Evolutionary conservation across 2,888 invertebrate genomes (phyloP).

Genomic region (Scaptomyza cyrtandrae): DNA sequence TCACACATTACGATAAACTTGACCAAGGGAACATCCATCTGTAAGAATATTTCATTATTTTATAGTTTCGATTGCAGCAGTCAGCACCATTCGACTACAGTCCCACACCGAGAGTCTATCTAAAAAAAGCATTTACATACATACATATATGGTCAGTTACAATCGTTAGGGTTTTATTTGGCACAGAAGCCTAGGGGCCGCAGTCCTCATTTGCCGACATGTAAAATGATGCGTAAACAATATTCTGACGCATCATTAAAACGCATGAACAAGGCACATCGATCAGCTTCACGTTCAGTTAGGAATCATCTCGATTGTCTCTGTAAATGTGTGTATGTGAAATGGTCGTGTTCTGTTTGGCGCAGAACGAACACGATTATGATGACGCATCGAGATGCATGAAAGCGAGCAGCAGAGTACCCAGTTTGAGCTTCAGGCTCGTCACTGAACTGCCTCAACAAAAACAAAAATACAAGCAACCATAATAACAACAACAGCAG

Average conservation of each 20-base stretch:
- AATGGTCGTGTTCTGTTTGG: conserved; percentile 41
- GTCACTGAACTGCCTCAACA: conserved; percentile 69
- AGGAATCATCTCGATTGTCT: conserved; percentile 41
- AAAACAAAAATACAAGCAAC: conserved; percentile 8
- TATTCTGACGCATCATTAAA: conserved; percentile 81
- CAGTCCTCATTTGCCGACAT: conserved; percentile 65
- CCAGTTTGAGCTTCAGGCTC: conserved; percentile 20
- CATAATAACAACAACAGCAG: not conserved
- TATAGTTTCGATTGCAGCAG: conserved; percentile 34
- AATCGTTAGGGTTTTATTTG: conserved; percentile 4
- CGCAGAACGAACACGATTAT: conserved; percentile 71
- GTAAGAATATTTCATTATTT: conserved; percentile 60
- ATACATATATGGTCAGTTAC: conserved; percentile 13
- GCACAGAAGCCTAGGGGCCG: conserved; percentile 15
- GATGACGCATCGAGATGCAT: conserved; percentile 70
- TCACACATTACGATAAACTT: conserved; percentile 67
- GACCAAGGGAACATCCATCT: conserved; percentile 30
- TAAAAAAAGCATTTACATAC: not conserved
- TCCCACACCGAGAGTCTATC: conserved; percentile 4
- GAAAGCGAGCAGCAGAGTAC: conserved; percentile 40
- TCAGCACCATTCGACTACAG: conserved; percentile 25
- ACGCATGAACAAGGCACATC: conserved; percentile 68
- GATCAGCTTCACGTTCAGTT: conserved; percentile 54
- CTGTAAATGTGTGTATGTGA: conserved; percentile 22
- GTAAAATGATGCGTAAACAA: conserved; percentile 80